Conservation (phyloP, 2,888 invertebrate species). For the Archips crataeganus region DNA sequence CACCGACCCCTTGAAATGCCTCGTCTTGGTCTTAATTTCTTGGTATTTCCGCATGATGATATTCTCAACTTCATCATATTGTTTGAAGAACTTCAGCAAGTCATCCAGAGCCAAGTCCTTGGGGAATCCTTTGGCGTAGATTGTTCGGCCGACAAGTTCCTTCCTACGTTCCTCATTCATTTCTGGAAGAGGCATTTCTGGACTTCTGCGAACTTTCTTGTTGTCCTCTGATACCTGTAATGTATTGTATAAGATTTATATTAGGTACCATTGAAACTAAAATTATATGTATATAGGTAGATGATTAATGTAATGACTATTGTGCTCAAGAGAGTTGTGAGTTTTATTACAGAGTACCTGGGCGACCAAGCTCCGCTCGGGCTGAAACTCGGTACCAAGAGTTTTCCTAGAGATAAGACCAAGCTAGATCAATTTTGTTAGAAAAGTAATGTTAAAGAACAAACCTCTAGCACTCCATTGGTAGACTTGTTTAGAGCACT, state of each 20-base stretch:
- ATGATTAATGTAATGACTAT: no score
- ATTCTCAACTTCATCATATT: constrained; percentile 89
- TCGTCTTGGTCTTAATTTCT: constrained; percentile 88
- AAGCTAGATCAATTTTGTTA: no score
- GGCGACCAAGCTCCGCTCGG: no score
- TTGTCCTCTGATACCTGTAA: constrained; percentile 88
- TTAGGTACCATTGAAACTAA: not conserved
- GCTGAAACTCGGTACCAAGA: no score
- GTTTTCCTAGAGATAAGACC: no score
- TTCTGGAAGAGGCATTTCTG: constrained; percentile 92
- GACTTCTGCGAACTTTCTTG: constrained; percentile 90
- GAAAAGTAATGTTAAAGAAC: constrained; percentile 45
- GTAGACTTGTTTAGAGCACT: constrained; percentile 91
- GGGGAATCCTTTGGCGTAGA: constrained; percentile 96
- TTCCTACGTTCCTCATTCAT: constrained; percentile 93
- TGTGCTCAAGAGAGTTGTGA: no score
- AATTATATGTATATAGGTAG: no score
- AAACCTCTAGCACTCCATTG: constrained; percentile 89
- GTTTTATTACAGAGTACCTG: no score
- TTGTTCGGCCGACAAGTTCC: constrained; percentile 90
- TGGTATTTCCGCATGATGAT: constrained; percentile 87
- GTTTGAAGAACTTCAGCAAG: constrained; percentile 90
- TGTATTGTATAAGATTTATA: constrained; percentile 16
- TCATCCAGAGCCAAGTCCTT: constrained; percentile 89
- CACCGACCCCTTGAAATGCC: constrained; percentile 95